Evolutionary conservation across 2,113 vertebrate species (phyloP).

Genomic region (Phrynosoma blainvillii): DNA sequence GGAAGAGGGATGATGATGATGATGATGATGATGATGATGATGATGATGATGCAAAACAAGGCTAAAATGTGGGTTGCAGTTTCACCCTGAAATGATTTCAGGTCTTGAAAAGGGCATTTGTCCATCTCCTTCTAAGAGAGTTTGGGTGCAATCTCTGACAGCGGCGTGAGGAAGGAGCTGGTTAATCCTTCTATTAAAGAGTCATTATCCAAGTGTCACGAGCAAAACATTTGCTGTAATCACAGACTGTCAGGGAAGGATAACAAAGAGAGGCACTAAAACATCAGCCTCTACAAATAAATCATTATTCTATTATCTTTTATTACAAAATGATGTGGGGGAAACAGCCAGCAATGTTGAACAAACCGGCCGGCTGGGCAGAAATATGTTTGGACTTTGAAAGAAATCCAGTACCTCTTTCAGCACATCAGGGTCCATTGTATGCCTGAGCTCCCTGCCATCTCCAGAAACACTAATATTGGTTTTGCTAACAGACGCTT

Average conservation of each 20-base stretch:
- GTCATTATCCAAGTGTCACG: conserved; percentile 51
- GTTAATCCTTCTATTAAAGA: conserved; percentile 62
- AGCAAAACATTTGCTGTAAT: conserved; percentile 56
- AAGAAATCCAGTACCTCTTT: not conserved
- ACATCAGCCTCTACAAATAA: conserved; percentile 70
- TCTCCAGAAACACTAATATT: fast-evolving
- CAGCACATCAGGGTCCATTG: fast-evolving
- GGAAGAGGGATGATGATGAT: too few relatives aligned
- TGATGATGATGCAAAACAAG: too few relatives aligned
- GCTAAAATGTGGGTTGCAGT: too few relatives aligned
- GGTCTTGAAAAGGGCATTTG: too few relatives aligned
- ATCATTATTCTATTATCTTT: conserved; percentile 76
- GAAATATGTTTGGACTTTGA: conserved; percentile 19
- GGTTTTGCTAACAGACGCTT: fast-evolving
- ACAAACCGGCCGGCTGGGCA: conserved; percentile 54
- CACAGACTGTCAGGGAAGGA: conserved; percentile 67
- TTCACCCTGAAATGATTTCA: too few relatives aligned
- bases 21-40: too few relatives aligned
- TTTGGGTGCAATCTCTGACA: not conserved
- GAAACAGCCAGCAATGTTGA: conserved; percentile 55
- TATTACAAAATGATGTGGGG: conserved; percentile 65
- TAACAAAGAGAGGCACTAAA: conserved; percentile 76
- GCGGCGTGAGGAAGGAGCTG: conserved; percentile 26
- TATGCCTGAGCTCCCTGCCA: fast-evolving
- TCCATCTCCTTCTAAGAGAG: too few relatives aligned